These are phyloP conservation scores for Epinotia brunnichana DNA, from an alignment of 2,888 invertebrate species.

Conservation along the genomic window DNA sequence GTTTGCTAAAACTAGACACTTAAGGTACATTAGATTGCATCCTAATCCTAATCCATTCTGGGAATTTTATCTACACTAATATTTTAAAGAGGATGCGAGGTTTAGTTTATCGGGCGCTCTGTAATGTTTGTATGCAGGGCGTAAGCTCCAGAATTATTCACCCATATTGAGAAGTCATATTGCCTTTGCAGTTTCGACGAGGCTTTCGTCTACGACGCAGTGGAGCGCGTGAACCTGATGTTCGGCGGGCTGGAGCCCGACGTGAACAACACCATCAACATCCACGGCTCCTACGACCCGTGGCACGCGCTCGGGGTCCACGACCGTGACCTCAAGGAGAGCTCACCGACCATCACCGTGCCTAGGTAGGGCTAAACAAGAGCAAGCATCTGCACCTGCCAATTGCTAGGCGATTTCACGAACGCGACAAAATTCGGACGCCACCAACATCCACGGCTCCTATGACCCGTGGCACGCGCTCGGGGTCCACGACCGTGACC, in stretches of 20 bases:
- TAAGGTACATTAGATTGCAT: no score
- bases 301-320: constrained; percentile 83
- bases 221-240: constrained; percentile 76
- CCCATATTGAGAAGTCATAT: neutral
- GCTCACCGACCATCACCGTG: constrained; percentile 71
- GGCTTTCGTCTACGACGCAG: constrained; percentile 68
- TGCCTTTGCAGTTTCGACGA: constrained; percentile 65
- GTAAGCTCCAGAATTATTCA: no score
- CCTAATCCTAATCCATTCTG: no score
- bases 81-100: no score
- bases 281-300: constrained; percentile 83
- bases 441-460: constrained; percentile 83
- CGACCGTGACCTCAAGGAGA: constrained; percentile 64
- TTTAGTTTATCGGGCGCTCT: no score
- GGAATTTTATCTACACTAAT: no score
- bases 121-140: no score
- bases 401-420: no score
- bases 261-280: constrained; percentile 82
- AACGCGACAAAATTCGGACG: constrained; percentile 51
- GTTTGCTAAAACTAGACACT: no score
- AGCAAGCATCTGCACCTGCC: neutral
- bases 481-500: constrained; percentile 75
- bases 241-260: constrained; percentile 79
- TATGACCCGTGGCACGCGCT: constrained; percentile 84
- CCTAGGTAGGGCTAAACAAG: constrained; percentile 60